phyloP scores from a whole-genome alignment of 2,797 vertebrate species.

The Helarctos malayanus region DNA sequence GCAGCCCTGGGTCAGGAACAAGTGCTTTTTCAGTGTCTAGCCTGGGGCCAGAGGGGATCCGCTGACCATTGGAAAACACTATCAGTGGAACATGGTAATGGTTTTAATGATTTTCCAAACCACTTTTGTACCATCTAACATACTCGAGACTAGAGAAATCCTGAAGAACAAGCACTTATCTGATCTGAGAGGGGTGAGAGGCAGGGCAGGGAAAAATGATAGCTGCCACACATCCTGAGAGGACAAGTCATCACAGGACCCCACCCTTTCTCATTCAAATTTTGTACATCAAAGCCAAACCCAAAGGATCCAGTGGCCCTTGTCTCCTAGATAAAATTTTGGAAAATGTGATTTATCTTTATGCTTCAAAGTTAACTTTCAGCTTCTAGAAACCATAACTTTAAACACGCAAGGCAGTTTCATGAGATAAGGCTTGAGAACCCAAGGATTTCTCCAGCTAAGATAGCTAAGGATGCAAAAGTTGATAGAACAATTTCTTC shows the following conservation, averaged over 20 bases:
- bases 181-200: not conserved
- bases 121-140: not conserved
- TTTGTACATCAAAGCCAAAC: conserved; percentile 16
- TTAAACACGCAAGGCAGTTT: conserved; percentile 11
- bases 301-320: not conserved
- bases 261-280: not conserved
- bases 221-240: not conserved
- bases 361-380: conserved; percentile 6
- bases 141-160: not conserved
- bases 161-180: not conserved
- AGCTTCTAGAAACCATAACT: not conserved
- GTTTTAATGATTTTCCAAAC: not conserved
- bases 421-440: not conserved
- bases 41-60: not conserved
- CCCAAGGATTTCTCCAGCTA: not conserved
- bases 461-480: not conserved
- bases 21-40: not conserved
- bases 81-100: not conserved
- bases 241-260: not conserved
- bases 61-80: not conserved
- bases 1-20: not conserved
- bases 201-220: not conserved
- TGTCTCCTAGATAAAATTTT: conserved; percentile 6
- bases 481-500: not conserved
- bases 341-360: not conserved